phyloP scores from a whole-genome alignment of 1,140 invertebrate species.

The Neoseiulus cucumeris region DNA sequence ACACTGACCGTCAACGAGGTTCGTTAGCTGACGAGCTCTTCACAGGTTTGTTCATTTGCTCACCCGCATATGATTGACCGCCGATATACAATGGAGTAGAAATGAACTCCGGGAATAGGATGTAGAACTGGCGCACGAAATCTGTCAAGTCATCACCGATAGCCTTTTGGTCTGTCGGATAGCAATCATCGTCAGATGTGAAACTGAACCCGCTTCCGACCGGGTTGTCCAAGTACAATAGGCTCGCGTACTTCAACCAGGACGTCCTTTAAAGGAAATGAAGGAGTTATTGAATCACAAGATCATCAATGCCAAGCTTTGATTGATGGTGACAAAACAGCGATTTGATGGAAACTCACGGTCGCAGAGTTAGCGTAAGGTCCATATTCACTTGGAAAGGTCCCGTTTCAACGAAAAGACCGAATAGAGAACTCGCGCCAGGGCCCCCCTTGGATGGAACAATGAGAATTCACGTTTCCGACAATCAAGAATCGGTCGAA shows the following conservation, averaged over 20 bases:
- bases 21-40: not conserved
- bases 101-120: not conserved
- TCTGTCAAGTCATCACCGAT: conserved; percentile 23
- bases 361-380: not conserved
- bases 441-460: not conserved
- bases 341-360: not conserved
- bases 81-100: not conserved
- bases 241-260: conserved; percentile 22
- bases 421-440: not conserved
- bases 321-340: not conserved
- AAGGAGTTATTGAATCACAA: not conserved
- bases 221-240: conserved; percentile 27
- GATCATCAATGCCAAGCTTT: not conserved
- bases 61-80: not conserved
- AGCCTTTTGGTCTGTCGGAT: conserved; percentile 23
- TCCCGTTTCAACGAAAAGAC: not conserved
- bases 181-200: conserved; percentile 22
- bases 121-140: not conserved
- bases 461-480: too few species aligned
- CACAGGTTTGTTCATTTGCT: not conserved
- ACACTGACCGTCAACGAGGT: too few species aligned
- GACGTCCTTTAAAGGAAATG: not conserved
- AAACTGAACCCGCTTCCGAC: conserved; percentile 27
- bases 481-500: too few species aligned
- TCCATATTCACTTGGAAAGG: conserved; percentile 3